These are phyloP conservation scores for Mythimna vitellina DNA, from an alignment of 2,888 invertebrate species.

Conservation along the genomic window DNA sequence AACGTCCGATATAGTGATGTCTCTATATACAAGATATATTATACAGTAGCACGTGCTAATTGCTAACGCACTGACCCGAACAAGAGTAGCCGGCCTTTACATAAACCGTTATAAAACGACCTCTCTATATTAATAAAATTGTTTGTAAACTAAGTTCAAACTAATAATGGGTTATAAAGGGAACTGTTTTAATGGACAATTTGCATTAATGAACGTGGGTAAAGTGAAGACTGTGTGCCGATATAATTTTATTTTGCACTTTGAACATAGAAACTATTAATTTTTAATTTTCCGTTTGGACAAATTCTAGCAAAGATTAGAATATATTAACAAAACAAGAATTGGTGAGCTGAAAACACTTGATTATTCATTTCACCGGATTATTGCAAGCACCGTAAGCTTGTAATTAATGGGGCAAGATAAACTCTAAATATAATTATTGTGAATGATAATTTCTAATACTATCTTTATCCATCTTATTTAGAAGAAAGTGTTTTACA, in stretches of 20 bases:
- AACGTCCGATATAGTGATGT: conserved; percentile 41
- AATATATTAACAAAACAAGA: background rate
- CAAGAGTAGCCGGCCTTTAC: conserved; percentile 18
- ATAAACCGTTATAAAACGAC: conserved; percentile 39
- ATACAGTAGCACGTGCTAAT: conserved; percentile 50
- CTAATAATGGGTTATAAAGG: conserved; percentile 48
- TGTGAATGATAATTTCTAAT: background rate
- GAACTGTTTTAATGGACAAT: conserved; percentile 20
- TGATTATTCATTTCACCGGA: background rate
- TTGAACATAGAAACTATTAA: background rate
- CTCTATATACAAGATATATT: conserved; percentile 29
- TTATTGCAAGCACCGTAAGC: too few species aligned
- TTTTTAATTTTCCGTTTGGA: background rate
- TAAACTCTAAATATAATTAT: background rate
- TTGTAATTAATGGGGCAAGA: background rate
- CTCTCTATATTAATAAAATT: conserved; percentile 38
- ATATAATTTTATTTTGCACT: background rate
- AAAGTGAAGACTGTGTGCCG: background rate
- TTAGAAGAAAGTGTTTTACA: too few species aligned
- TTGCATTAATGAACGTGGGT: conserved; percentile 12
- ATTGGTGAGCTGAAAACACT: background rate
- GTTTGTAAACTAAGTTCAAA: conserved; percentile 33
- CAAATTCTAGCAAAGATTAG: background rate
- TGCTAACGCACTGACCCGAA: conserved; percentile 44
- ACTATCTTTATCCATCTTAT: too few species aligned